These are phyloP conservation scores for Otolemur garnettii DNA, from an alignment of 2,113 vertebrate species.

Conservation along the genomic window DNA sequence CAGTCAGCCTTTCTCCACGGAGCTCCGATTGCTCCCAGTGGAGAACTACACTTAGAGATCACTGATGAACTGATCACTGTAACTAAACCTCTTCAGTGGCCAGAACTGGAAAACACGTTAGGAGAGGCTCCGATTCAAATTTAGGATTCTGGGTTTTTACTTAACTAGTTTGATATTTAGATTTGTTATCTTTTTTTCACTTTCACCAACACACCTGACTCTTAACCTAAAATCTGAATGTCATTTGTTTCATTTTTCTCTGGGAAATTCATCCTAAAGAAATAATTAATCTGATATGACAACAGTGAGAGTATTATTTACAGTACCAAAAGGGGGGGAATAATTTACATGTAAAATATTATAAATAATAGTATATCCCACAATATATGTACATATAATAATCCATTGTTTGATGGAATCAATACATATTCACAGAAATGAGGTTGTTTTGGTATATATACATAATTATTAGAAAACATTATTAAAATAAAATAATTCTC, in stretches of 20 bases:
- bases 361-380: neutral
- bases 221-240: constrained; percentile 43
- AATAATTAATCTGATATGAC: neutral
- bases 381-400: neutral
- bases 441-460: neutral
- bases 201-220: constrained; percentile 32
- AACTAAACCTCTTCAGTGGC: neutral
- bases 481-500: constrained; percentile 36
- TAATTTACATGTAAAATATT: neutral
- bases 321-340: neutral
- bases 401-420: neutral
- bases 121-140: constrained; percentile 7
- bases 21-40: neutral
- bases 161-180: constrained; percentile 19
- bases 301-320: neutral
- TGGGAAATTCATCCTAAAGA: constrained; percentile 25
- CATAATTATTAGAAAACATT: neutral
- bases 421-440: constrained; percentile 26
- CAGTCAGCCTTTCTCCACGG: neutral
- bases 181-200: neutral
- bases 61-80: neutral
- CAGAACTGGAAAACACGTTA: constrained; percentile 32
- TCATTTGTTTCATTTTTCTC: neutral
- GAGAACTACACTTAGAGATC: neutral
- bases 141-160: constrained; percentile 20